phyloP scores from a whole-genome alignment of 2,797 vertebrate species.

The Microhierax caerulescens region DNA sequence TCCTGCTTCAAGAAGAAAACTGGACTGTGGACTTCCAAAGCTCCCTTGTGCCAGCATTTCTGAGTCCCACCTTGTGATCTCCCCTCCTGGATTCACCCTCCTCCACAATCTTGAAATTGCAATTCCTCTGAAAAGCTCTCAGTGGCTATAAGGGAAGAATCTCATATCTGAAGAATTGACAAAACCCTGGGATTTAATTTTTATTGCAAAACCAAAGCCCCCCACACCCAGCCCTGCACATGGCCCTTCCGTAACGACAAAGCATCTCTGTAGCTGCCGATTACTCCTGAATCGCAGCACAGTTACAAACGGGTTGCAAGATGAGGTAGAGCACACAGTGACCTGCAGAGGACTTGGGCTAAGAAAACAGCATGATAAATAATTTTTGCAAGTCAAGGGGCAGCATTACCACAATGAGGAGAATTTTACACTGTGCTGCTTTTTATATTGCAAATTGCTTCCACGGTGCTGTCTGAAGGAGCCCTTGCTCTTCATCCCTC shows the following conservation, averaged over 20 bases:
- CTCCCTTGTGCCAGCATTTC: neutral
- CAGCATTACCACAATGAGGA: neutral
- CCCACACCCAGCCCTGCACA: too few species aligned
- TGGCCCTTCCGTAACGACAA: neutral
- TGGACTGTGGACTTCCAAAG: neutral
- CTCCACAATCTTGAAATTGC: neutral
- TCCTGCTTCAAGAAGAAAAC: neutral
- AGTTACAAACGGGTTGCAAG: accelerated
- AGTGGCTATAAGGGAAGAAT: neutral
- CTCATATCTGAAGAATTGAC: neutral
- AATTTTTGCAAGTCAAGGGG: neutral
- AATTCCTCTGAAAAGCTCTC: neutral
- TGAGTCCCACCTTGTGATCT: neutral
- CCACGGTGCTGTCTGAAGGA: accelerated
- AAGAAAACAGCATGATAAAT: neutral
- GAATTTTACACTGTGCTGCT: neutral
- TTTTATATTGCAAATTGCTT: neutral
- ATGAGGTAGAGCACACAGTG: accelerated
- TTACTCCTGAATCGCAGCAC: neutral
- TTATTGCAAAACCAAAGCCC: neutral
- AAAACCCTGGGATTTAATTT: neutral
- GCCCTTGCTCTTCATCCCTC: neutral
- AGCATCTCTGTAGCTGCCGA: neutral
- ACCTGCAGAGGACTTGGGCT: neutral
- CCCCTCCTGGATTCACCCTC: neutral